Evolutionary conservation across 2,888 invertebrate genomes (phyloP).

Genomic region (Eristalis pertinax): DNA sequence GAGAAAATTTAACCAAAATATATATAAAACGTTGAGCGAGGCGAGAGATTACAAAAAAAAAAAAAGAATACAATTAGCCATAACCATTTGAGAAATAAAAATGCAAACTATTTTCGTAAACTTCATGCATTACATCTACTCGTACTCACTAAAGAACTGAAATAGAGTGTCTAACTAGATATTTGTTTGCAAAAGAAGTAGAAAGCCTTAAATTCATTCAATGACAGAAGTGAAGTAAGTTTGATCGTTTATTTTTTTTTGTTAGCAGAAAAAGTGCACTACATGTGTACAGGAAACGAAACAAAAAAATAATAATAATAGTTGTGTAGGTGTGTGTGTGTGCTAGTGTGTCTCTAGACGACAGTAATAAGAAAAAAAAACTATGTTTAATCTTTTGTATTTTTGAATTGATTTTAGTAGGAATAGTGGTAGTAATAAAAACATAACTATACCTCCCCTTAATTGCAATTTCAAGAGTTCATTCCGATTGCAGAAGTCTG

Average conservation of each 20-base stretch:
- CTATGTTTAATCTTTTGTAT: constrained; percentile 2
- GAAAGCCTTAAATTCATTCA: constrained; percentile 44
- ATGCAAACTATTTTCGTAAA: constrained; percentile 9
- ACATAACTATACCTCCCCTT: constrained; percentile 78
- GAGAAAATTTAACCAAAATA: constrained; percentile 10
- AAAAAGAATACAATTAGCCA: constrained; percentile 38
- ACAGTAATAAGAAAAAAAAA: constrained; percentile 1
- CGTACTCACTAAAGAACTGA: constrained; percentile 4
- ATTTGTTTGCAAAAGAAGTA: constrained; percentile 41
- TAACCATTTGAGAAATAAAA: constrained; percentile 50
- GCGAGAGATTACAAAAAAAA: constrained; percentile 35
- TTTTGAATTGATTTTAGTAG: constrained; percentile 60
- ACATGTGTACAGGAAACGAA: constrained; percentile 52
- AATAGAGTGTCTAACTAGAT: constrained; percentile 14
- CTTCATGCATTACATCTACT: constrained; percentile 56
- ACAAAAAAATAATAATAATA: neutral
- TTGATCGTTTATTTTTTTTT: constrained; percentile 19
- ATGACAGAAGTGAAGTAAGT: neutral
- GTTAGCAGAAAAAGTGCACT: constrained; percentile 61
- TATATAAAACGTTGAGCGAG: constrained; percentile 27
- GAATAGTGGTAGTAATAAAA: constrained; percentile 68
- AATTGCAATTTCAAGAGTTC: constrained; percentile 80
- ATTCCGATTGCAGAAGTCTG: constrained; percentile 82
- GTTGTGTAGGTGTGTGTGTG: constrained; percentile 42
- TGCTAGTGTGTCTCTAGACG: constrained; percentile 25